Conservation (phyloP, 2,113 vertebrate species). For the Vimba vimba region DNA sequence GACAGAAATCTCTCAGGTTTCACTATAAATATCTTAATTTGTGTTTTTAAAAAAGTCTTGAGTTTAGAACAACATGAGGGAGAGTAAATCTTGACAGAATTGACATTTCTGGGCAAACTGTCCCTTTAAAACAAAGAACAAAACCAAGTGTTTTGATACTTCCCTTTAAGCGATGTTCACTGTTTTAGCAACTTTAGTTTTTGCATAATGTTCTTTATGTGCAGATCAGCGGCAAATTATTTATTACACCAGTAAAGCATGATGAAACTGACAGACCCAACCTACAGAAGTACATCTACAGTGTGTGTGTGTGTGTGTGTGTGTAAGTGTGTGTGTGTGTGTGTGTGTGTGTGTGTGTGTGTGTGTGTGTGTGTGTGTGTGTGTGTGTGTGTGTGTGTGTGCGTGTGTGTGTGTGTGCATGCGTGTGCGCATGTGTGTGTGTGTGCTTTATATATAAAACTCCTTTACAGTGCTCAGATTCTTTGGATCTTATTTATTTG, state of each 20-base stretch:
- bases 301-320: constrained; percentile 33
- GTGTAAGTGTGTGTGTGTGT: constrained; percentile 42
- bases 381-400: constrained; percentile 14
- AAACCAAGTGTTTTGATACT: not conserved
- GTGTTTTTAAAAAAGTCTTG: not conserved
- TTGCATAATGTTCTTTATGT: not conserved
- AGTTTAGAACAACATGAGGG: not conserved
- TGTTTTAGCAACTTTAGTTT: no score
- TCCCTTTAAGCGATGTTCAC: not conserved
- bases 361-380: constrained; percentile 9
- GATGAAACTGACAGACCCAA: not conserved
- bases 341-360: not conserved
- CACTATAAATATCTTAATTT: not conserved
- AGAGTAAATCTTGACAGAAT: not conserved
- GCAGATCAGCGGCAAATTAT: not conserved
- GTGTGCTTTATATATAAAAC: constrained; percentile 28
- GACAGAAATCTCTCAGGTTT: not conserved
- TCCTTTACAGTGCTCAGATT: not conserved
- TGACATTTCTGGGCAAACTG: not conserved
- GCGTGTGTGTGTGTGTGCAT: not conserved
- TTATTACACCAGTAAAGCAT: not conserved
- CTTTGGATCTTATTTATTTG: constrained; percentile 19
- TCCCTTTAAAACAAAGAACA: not conserved
- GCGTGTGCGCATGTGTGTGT: not conserved
- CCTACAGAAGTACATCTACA: not conserved